These are phyloP conservation scores for Motacilla tschutschensis DNA, from an alignment of 2,113 vertebrate genomes.

Conservation along the genomic window DNA sequence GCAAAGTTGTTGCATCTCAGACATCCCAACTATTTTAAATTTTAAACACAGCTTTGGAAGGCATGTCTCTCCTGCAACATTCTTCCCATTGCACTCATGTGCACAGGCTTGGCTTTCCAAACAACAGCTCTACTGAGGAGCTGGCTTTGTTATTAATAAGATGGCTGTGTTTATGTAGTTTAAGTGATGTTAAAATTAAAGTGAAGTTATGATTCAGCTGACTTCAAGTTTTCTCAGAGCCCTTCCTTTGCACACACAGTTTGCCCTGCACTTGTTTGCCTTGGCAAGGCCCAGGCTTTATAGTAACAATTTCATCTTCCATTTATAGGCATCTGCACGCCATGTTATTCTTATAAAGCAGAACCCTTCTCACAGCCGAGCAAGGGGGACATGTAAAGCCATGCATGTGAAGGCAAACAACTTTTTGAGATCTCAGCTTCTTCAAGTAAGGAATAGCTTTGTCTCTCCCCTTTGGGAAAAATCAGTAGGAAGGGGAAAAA, in stretches of 20 bases:
- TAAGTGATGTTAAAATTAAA: constrained; percentile 64
- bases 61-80: constrained; percentile 38
- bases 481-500: background rate
- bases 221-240: constrained; percentile 52
- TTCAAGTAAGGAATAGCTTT: constrained; percentile 30
- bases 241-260: constrained; percentile 40
- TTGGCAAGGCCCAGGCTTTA: constrained; percentile 55
- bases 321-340: constrained; percentile 74
- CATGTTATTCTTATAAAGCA: constrained; percentile 62
- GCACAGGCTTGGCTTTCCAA: constrained; percentile 37
- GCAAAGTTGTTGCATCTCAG: constrained; percentile 17
- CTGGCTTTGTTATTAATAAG: constrained; percentile 50
- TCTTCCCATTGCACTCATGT: constrained; percentile 28
- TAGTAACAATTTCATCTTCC: constrained; percentile 70
- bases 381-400: constrained; percentile 7
- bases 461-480: background rate
- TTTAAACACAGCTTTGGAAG: constrained; percentile 45
- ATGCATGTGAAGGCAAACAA: background rate
- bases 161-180: constrained; percentile 55
- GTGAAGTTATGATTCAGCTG: constrained; percentile 52
- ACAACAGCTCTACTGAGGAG: constrained; percentile 20
- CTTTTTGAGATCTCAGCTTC: background rate
- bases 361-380: constrained; percentile 19
- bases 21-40: constrained; percentile 40
- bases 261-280: constrained; percentile 70